Conservation (phyloP, 2,888 invertebrate genomes). For the Hirtodrosophila confusa region DNA sequence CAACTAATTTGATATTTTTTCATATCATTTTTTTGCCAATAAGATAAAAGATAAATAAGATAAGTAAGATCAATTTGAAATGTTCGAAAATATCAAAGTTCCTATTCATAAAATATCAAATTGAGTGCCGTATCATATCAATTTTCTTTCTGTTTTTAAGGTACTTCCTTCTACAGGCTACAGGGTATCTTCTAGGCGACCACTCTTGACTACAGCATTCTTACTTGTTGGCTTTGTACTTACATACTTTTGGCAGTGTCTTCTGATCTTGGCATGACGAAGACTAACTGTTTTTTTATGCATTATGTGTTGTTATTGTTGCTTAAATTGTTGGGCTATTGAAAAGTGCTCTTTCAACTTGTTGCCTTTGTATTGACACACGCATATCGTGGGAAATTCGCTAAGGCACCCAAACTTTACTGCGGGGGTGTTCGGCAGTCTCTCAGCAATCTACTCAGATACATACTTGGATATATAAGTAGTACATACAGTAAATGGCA, state of each 20-base stretch:
- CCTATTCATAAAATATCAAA: no score
- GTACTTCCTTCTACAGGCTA: no score
- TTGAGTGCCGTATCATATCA: no score
- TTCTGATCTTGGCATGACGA: conserved; percentile 37
- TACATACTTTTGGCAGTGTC: conserved; percentile 8
- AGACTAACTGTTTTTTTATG: conserved; percentile 38
- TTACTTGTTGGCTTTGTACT: not conserved
- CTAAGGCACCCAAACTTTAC: conserved; percentile 17
- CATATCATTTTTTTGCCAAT: no score
- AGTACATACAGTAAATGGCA: conserved; percentile 5
- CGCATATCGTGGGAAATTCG: conserved; percentile 47
- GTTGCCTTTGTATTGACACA: conserved; percentile 31
- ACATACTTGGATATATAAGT: not conserved
- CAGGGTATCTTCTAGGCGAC: not conserved
- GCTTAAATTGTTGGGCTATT: conserved; percentile 32
- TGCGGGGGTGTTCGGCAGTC: conserved; percentile 45
- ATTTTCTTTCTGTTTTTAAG: no score
- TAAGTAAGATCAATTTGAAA: no score
- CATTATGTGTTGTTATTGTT: conserved; percentile 27
- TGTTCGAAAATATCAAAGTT: no score
- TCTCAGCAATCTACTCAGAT: conserved; percentile 13
- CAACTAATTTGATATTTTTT: no score
- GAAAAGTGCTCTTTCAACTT: conserved; percentile 36
- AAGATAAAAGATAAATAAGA: no score
- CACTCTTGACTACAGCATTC: no score